These are phyloP conservation scores for Suricata suricatta DNA, from an alignment of 2,113 vertebrate genomes.

Conservation along the genomic window DNA sequence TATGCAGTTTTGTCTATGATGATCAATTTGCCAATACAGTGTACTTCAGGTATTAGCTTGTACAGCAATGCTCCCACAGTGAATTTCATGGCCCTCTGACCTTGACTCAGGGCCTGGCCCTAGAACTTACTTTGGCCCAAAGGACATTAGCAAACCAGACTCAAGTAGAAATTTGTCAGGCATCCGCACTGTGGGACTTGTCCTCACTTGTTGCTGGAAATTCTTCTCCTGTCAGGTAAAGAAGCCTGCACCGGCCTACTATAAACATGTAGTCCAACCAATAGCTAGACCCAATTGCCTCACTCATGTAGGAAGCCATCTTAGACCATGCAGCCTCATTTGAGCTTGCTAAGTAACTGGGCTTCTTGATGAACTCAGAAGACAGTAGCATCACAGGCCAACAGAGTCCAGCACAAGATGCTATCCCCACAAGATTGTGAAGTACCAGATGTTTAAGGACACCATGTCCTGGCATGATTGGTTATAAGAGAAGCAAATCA, in stretches of 20 bases:
- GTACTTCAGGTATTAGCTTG: neutral
- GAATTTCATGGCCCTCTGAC: neutral
- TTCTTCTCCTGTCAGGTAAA: neutral
- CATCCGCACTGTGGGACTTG: neutral
- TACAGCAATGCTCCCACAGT: accelerated
- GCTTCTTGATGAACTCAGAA: neutral
- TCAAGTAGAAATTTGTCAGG: neutral
- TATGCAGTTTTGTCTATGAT: neutral
- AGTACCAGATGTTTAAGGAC: neutral
- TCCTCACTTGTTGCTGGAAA: neutral
- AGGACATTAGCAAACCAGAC: neutral
- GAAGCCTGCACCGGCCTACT: neutral
- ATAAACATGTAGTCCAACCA: neutral
- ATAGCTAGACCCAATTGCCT: neutral
- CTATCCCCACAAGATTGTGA: neutral
- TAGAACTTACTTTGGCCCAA: neutral
- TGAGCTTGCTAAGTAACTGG: neutral
- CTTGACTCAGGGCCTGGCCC: neutral
- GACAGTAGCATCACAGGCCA: neutral
- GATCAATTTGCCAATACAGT: neutral
- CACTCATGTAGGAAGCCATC: neutral
- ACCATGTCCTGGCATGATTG: neutral
- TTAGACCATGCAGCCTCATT: neutral
- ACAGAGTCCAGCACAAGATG: neutral
- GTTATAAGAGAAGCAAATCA: neutral